These are phyloP conservation scores for Oxyruncus cristatus DNA, from an alignment of 2,113 vertebrate species.

Conservation along the genomic window DNA sequence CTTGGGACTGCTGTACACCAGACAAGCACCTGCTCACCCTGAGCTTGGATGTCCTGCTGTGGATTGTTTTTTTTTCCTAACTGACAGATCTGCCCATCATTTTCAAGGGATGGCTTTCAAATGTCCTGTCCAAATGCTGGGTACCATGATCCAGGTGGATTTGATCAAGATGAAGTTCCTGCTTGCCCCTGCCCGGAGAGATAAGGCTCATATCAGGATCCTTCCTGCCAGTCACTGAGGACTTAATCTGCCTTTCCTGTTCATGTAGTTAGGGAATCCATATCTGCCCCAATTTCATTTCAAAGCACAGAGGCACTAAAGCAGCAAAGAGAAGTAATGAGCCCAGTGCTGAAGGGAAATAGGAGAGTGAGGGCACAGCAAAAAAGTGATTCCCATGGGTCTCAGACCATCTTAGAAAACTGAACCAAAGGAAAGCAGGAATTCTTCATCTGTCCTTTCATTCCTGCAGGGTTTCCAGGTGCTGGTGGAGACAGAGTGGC, in stretches of 20 bases:
- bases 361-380: neutral
- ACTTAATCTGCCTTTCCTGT: neutral
- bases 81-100: neutral
- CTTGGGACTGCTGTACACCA: neutral
- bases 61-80: neutral
- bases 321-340: neutral
- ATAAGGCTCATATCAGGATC: neutral
- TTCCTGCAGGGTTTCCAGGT: constrained; percentile 92
- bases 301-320: neutral
- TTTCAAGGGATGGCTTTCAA: neutral
- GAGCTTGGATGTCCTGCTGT: neutral
- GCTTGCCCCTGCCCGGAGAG: neutral
- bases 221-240: neutral
- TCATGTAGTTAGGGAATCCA: neutral
- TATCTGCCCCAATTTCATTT: neutral
- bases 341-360: neutral
- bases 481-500: constrained; percentile 95
- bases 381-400: neutral
- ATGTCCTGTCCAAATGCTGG: neutral
- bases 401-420: neutral
- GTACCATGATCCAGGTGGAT: neutral
- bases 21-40: neutral
- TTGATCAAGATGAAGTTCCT: neutral
- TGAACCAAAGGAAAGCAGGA: neutral
- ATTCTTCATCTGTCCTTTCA: neutral